These are phyloP conservation scores for Dryococelus australis DNA, from an alignment of 2,888 invertebrate genomes.

Conservation along the genomic window DNA sequence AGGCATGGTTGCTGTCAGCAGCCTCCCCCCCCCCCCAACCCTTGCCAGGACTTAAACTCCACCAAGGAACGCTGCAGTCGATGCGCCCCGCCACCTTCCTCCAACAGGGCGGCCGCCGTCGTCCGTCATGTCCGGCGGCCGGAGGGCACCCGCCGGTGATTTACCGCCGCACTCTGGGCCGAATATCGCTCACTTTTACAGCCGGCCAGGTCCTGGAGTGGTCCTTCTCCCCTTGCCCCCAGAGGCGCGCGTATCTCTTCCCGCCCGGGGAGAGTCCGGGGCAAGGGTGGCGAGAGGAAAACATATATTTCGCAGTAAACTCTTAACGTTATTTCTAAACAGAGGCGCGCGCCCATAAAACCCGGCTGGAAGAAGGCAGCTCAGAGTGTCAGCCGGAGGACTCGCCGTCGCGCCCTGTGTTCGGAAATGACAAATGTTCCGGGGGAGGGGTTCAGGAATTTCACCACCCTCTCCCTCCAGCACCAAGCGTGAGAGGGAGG, in stretches of 20 bases:
- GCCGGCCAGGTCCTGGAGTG: neutral
- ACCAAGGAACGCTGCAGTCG: neutral
- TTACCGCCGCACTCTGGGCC: slow-evolving; percentile 8
- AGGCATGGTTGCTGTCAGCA: neutral
- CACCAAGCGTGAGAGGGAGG: neutral
- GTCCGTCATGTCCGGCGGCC: slow-evolving; percentile 7
- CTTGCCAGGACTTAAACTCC: no score
- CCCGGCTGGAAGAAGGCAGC: neutral
- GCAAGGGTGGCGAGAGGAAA: neutral
- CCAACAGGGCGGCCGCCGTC: neutral
- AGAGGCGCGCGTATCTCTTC: neutral
- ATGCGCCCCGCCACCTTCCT: neutral
- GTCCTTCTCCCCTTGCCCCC: neutral
- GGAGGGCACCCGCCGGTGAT: neutral
- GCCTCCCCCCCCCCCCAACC: neutral
- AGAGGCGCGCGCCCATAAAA: slow-evolving; percentile 12
- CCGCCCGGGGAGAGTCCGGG: neutral
- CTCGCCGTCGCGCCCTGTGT: neutral
- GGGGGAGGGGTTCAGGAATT: neutral
- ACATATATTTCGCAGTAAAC: slow-evolving; percentile 28
- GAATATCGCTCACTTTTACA: slow-evolving; percentile 8
- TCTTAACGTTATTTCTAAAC: slow-evolving; percentile 29
- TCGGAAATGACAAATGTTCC: slow-evolving; percentile 21
- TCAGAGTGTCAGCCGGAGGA: neutral
- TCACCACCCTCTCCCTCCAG: neutral